Evolutionary conservation across 2,888 invertebrate species (phyloP).

Genomic region (Nycteola revayana): DNA sequence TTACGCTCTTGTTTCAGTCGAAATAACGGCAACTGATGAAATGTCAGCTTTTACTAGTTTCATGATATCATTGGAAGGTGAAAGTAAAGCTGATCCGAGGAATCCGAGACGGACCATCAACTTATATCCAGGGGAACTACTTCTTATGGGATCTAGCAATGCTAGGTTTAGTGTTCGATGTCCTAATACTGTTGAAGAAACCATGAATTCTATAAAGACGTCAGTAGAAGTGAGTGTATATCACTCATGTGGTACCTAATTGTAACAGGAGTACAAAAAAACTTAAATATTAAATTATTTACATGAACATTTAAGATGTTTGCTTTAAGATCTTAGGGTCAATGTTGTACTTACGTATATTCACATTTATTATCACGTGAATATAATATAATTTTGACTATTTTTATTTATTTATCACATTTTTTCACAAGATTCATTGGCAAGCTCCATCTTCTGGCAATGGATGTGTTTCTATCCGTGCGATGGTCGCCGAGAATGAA

Average conservation of each 20-base stretch:
- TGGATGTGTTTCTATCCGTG: conserved; percentile 66
- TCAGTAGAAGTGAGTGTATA: conserved; percentile 49
- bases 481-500: conserved; percentile 68
- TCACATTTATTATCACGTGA: too few species aligned
- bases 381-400: too few species aligned
- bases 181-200: conserved; percentile 63
- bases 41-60: conserved; percentile 60
- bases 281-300: too few species aligned
- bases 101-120: conserved; percentile 55
- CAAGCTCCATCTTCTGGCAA: conserved; percentile 65
- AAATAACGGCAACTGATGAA: conserved; percentile 56
- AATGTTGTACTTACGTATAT: too few species aligned
- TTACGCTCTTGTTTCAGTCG: conserved; percentile 56
- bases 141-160: conserved; percentile 44
- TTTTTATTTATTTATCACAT: too few species aligned
- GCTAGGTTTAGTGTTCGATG: conserved; percentile 68
- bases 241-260: too few species aligned
- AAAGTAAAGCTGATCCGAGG: conserved; percentile 53
- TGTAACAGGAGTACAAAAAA: too few species aligned
- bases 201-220: conserved; percentile 49
- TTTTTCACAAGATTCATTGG: conserved; percentile 58
- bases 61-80: conserved; percentile 71
- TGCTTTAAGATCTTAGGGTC: too few species aligned
- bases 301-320: too few species aligned
- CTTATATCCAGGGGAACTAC: conserved; percentile 56